These are phyloP conservation scores for Diloba caeruleocephala DNA, from an alignment of 2,888 invertebrate species.

Conservation along the genomic window DNA sequence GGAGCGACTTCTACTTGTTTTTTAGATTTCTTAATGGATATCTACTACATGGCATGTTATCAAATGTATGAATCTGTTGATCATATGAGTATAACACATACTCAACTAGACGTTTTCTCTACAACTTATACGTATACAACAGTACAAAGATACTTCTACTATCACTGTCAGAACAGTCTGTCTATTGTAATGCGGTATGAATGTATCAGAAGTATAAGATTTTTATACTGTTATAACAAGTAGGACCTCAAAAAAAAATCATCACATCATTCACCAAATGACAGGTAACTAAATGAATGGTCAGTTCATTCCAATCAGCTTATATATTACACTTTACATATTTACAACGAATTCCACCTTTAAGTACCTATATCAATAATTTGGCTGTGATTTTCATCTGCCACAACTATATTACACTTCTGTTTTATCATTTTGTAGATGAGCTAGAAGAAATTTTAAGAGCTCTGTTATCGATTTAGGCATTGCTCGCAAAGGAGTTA, in stretches of 20 bases:
- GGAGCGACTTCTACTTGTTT: no score
- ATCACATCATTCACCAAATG: constrained; percentile 5
- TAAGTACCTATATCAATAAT: constrained; percentile 27
- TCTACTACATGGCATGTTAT: constrained; percentile 16
- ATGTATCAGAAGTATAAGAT: no score
- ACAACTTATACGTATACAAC: not conserved
- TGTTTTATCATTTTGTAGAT: constrained; percentile 17
- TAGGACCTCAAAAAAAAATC: not conserved
- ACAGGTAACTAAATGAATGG: constrained; percentile 2
- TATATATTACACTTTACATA: constrained; percentile 54
- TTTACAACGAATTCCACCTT: constrained; percentile 58
- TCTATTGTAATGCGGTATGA: no score
- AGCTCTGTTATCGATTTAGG: constrained; percentile 2
- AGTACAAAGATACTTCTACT: not conserved
- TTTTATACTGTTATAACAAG: no score
- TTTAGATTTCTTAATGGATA: no score
- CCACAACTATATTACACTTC: constrained; percentile 21
- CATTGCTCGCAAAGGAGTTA: constrained; percentile 1
- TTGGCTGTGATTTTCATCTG: constrained; percentile 30
- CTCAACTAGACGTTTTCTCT: constrained; percentile 1
- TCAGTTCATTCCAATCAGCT: constrained; percentile 12
- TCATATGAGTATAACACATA: constrained; percentile 7
- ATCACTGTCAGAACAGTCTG: no score
- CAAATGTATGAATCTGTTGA: constrained; percentile 16
- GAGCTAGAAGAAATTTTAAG: constrained; percentile 1